These are phyloP conservation scores for Synanthedon myopaeformis DNA, from an alignment of 2,888 invertebrate genomes.

Conservation along the genomic window DNA sequence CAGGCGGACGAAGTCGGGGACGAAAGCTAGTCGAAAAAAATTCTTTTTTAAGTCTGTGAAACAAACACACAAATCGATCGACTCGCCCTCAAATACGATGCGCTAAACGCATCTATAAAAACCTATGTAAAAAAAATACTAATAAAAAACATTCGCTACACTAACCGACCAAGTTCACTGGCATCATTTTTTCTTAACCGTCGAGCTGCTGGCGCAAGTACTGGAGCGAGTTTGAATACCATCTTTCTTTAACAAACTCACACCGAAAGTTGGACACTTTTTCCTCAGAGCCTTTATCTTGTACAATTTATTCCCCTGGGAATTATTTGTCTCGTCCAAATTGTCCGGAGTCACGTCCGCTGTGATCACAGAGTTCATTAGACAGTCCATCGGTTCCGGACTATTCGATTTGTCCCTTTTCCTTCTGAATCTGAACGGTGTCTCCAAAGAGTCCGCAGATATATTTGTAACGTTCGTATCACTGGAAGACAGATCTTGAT, in stretches of 20 bases:
- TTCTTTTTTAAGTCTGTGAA: constrained; percentile 2
- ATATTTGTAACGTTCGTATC: constrained; percentile 63
- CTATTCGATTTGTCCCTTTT: constrained; percentile 59
- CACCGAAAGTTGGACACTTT: constrained; percentile 55
- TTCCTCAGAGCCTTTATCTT: constrained; percentile 62
- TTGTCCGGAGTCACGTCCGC: constrained; percentile 59
- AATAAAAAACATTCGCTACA: constrained; percentile 15
- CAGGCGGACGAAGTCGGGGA: too few relatives aligned
- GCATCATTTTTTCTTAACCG: constrained; percentile 67
- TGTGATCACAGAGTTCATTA: constrained; percentile 49
- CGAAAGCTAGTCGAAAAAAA: constrained; percentile 25
- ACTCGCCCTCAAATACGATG: constrained; percentile 18
- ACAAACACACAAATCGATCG: constrained; percentile 23
- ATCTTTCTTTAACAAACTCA: constrained; percentile 53
- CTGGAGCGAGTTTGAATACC: constrained; percentile 59
- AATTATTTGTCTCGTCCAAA: constrained; percentile 55
- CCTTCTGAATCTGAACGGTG: constrained; percentile 54
- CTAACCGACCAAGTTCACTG: constrained; percentile 15
- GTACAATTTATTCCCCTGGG: constrained; percentile 61
- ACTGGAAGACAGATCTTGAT: constrained; percentile 59
- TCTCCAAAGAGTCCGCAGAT: constrained; percentile 56
- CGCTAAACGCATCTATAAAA: constrained; percentile 33
- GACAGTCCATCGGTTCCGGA: constrained; percentile 61
- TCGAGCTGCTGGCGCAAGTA: constrained; percentile 49
- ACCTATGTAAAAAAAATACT: constrained; percentile 18